Conservation (phyloP, 2,797 vertebrate genomes). For the Distichodus sexfasciatus region DNA sequence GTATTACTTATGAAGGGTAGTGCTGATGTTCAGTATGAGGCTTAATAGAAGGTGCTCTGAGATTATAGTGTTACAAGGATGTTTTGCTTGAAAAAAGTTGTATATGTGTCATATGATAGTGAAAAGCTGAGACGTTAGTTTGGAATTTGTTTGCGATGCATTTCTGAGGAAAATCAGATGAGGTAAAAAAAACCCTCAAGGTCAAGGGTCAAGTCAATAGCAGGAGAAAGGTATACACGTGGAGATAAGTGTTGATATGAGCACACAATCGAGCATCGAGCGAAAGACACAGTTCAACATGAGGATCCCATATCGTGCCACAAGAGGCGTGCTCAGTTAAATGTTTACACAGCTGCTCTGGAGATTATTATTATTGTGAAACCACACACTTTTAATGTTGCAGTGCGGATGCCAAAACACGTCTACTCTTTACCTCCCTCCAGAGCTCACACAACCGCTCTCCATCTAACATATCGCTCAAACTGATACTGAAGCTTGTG, state of each 20-base stretch:
- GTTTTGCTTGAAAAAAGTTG: not conserved
- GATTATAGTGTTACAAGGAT: not conserved
- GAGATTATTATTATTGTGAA: conserved; percentile 85
- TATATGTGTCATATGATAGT: not conserved
- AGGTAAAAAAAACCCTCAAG: conserved; percentile 31
- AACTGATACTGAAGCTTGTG: conserved; percentile 55
- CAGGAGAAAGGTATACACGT: conserved; percentile 45
- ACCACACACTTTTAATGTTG: conserved; percentile 82
- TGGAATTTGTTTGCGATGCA: not conserved
- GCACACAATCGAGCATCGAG: conserved; percentile 66
- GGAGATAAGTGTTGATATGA: conserved; percentile 56
- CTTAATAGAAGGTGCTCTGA: not conserved
- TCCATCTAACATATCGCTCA: conserved; percentile 62
- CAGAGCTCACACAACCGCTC: conserved; percentile 45
- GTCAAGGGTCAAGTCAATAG: conserved; percentile 51
- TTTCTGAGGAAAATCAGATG: conserved; percentile 7
- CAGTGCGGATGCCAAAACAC: conserved; percentile 79
- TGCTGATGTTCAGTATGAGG: not conserved
- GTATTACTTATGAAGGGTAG: not conserved
- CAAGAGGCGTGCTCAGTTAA: conserved; percentile 79
- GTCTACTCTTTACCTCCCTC: conserved; percentile 57
- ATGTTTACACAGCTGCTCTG: conserved; percentile 83
- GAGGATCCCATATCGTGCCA: conserved; percentile 76
- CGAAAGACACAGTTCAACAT: conserved; percentile 71
- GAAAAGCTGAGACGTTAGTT: not conserved